Conservation (phyloP, 2,113 vertebrate genomes). For the Nibea coibor region DNA sequence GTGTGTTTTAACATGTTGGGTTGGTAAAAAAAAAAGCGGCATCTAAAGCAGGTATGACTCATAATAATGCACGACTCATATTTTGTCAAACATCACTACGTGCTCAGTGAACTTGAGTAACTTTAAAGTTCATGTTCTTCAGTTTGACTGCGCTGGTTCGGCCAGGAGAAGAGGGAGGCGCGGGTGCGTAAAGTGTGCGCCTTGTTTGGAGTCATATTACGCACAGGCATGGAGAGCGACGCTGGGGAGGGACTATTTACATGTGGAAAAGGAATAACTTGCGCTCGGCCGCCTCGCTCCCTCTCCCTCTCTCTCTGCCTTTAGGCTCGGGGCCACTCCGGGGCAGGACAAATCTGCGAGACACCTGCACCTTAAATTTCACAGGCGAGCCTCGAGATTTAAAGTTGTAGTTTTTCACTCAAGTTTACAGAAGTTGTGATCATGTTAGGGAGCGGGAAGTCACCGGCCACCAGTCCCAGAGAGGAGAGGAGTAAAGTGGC, state of each 20-base stretch:
- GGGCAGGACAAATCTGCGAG: constrained; percentile 8
- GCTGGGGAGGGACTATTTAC: constrained; percentile 64
- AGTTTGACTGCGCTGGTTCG: not conserved
- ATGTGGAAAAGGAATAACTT: constrained; percentile 53
- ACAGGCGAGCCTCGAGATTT: not conserved
- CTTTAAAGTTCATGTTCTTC: not conserved
- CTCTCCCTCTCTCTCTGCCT: not conserved
- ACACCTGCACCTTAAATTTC: constrained; percentile 39
- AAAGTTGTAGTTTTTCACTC: not conserved
- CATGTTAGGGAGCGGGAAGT: constrained; percentile 78
- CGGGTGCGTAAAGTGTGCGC: constrained; percentile 36
- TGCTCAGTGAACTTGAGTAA: not conserved
- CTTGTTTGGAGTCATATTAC: constrained; percentile 59
- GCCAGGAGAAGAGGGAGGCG: constrained; percentile 10
- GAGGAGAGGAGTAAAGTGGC: constrained; percentile 51
- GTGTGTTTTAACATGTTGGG: too few relatives aligned
- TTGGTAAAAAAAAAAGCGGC: too few relatives aligned
- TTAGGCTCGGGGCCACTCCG: constrained; percentile 16
- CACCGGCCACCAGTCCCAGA: constrained; percentile 34
- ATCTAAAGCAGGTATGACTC: not conserved
- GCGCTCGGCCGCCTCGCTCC: not conserved
- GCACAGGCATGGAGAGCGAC: constrained; percentile 40
- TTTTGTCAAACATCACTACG: not conserved
- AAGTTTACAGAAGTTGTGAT: not conserved
- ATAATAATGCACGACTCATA: not conserved